Evolutionary conservation across 2,888 invertebrate species (phyloP).

Genomic region (Harpalus rufipes): DNA sequence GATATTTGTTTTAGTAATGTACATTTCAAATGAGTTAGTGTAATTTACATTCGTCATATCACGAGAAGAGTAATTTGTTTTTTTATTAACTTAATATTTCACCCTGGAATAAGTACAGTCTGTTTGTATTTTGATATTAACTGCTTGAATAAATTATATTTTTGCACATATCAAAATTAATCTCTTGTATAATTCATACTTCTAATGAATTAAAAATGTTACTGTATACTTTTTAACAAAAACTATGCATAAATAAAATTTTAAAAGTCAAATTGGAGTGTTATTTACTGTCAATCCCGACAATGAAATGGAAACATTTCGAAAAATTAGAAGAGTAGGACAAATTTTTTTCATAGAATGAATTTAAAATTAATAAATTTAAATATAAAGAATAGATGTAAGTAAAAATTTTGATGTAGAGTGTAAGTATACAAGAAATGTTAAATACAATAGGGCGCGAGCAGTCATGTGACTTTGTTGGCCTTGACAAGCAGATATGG

Average conservation of each 20-base stretch:
- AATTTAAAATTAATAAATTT: too few relatives aligned
- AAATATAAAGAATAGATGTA: too few relatives aligned
- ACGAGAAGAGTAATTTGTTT: slow-evolving; percentile 45
- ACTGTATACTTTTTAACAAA: background rate
- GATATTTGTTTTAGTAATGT: slow-evolving; percentile 48
- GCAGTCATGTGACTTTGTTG: too few relatives aligned
- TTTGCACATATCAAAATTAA: slow-evolving; percentile 16
- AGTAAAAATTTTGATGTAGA: too few relatives aligned
- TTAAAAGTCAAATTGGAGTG: background rate
- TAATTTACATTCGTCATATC: slow-evolving; percentile 53
- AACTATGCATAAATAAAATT: background rate
- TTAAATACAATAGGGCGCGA: too few relatives aligned
- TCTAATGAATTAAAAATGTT: background rate
- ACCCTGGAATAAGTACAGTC: background rate
- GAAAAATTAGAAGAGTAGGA: too few relatives aligned
- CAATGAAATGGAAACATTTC: too few relatives aligned
- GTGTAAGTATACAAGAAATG: too few relatives aligned
- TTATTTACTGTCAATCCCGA: too few relatives aligned
- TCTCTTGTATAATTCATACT: background rate
- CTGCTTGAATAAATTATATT: slow-evolving; percentile 8
- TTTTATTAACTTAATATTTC: slow-evolving; percentile 28
- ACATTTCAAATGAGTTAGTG: slow-evolving; percentile 52
- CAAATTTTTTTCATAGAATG: too few relatives aligned
- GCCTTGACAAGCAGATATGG: too few relatives aligned
- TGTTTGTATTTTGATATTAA: slow-evolving; percentile 6